These are phyloP conservation scores for Pantala flavescens DNA, from an alignment of 1,140 invertebrate genomes.

Conservation along the genomic window DNA sequence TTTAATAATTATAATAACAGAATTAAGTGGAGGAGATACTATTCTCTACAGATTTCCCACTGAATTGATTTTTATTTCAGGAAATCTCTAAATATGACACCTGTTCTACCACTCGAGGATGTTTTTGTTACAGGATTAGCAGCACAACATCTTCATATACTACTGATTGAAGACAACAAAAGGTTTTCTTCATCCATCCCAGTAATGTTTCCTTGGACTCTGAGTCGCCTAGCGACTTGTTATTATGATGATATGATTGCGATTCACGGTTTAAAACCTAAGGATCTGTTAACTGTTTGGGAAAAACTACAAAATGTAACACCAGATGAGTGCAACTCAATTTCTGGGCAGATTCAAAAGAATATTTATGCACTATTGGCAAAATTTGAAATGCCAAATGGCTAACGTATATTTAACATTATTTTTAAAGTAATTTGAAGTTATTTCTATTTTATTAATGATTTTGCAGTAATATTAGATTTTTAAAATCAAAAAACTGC, in stretches of 20 bases:
- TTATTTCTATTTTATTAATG: too few relatives aligned
- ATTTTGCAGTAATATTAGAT: too few relatives aligned
- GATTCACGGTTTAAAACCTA: not conserved
- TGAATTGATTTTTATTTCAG: not conserved
- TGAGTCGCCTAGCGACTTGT: not conserved
- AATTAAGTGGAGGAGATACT: not conserved
- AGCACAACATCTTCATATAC: not conserved
- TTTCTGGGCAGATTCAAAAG: too few relatives aligned
- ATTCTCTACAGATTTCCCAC: not conserved
- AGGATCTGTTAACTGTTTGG: not conserved
- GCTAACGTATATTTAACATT: too few relatives aligned
- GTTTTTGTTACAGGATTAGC: conserved; percentile 9
- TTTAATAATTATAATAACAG: not conserved
- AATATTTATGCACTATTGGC: too few relatives aligned
- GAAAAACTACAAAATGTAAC: too few relatives aligned
- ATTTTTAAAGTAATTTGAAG: too few relatives aligned
- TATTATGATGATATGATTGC: not conserved
- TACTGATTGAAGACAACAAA: not conserved
- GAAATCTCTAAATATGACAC: not conserved
- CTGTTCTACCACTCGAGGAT: conserved; percentile 6
- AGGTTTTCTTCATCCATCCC: not conserved
- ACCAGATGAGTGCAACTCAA: too few relatives aligned
- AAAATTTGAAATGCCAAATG: too few relatives aligned
- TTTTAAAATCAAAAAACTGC: too few relatives aligned
- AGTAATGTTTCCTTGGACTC: not conserved